Evolutionary conservation across 2,113 vertebrate genomes (phyloP).

Genomic region (Paradisaea rubra): DNA sequence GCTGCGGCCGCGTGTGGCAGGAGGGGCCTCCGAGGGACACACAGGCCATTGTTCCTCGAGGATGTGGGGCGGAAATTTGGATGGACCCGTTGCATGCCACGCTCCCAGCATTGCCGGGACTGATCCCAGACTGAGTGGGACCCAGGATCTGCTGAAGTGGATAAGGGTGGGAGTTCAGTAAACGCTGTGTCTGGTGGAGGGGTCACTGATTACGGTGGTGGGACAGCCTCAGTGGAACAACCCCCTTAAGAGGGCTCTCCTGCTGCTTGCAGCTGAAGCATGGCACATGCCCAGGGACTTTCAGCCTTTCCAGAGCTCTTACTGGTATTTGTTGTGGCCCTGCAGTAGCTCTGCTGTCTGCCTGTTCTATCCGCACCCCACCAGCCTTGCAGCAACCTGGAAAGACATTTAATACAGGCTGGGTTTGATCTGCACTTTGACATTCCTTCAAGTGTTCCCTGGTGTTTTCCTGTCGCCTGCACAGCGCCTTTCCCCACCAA

Average conservation of each 20-base stretch:
- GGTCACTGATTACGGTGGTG: neutral
- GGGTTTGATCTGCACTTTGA: neutral
- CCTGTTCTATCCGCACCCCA: neutral
- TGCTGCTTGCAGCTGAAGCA: neutral
- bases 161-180: neutral
- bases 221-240: neutral
- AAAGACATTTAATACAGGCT: neutral
- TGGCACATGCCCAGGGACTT: neutral
- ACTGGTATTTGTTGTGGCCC: neutral
- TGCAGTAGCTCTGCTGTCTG: neutral
- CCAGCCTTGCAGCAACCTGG: neutral
- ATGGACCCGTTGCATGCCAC: neutral
- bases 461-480: slow-evolving; percentile 4
- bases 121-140: neutral
- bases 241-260: neutral
- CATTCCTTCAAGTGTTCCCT: neutral
- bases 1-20: neutral
- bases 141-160: neutral
- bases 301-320: neutral
- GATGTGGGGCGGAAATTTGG: neutral
- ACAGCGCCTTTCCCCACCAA: neutral
- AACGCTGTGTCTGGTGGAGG: fast-evolving
- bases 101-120: neutral
- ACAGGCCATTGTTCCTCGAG: slow-evolving; percentile 35
- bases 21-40: slow-evolving; percentile 46